These are phyloP conservation scores for Cyprinodon brontotheroides DNA, from an alignment of 2,113 vertebrate genomes.

Conservation along the genomic window DNA sequence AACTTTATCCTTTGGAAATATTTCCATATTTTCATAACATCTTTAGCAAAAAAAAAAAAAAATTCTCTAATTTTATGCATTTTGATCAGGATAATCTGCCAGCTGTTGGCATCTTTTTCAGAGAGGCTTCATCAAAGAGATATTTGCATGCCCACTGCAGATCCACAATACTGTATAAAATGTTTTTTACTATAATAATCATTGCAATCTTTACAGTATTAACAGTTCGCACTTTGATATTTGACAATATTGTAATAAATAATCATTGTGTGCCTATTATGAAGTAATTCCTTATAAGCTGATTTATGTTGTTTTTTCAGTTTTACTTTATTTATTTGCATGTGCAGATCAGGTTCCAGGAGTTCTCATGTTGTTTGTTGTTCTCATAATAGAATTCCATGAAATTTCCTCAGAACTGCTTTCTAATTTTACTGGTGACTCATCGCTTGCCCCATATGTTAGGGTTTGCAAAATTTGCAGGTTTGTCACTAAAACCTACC, in stretches of 20 bases:
- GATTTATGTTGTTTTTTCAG: not conserved
- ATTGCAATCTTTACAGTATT: too few species aligned
- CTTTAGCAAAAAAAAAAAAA: too few species aligned
- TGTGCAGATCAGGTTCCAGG: not conserved
- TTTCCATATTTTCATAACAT: too few species aligned
- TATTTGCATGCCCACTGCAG: not conserved
- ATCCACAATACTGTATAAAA: not conserved
- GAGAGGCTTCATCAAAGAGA: not conserved
- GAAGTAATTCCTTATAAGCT: too few species aligned
- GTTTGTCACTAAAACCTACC: slow-evolving; percentile 10
- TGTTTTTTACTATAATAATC: not conserved
- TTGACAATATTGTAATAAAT: too few species aligned
- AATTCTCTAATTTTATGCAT: too few species aligned
- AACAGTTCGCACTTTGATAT: too few species aligned
- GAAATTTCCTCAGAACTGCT: slow-evolving; percentile 8
- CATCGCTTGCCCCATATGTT: not conserved
- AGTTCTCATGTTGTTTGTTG: not conserved
- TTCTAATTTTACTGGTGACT: not conserved
- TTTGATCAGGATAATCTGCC: too few species aligned
- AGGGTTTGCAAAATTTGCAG: not conserved
- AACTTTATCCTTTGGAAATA: too few species aligned
- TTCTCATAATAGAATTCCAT: not conserved
- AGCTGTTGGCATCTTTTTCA: too few species aligned
- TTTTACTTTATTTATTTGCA: too few species aligned
- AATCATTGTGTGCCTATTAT: too few species aligned